phyloP scores from a whole-genome alignment of 2,113 vertebrate species.

The Setophaga coronata region DNA sequence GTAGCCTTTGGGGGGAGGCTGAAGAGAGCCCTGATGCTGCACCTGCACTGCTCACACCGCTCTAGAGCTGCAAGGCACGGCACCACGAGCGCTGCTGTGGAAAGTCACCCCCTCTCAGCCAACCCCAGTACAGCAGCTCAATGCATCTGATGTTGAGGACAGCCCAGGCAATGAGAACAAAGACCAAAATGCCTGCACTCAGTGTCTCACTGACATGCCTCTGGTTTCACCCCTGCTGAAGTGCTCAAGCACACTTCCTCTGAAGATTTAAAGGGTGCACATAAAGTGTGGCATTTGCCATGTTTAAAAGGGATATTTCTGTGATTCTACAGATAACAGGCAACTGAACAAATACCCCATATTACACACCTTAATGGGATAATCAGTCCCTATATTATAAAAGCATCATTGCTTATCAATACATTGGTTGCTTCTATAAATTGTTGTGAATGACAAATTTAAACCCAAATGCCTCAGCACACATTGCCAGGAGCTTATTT shows the following conservation, averaged over 20 bases:
- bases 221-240: neutral
- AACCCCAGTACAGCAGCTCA: neutral
- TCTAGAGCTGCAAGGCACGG: neutral
- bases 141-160: neutral
- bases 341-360: neutral
- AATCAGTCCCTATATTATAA: neutral
- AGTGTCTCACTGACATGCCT: rapidly evolving
- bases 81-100: neutral
- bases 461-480: neutral
- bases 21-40: neutral
- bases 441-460: neutral
- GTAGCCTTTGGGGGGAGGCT: rapidly evolving
- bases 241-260: neutral
- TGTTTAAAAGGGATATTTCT: neutral
- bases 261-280: neutral
- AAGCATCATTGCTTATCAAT: neutral
- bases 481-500: neutral
- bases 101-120: neutral
- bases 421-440: neutral
- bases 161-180: neutral
- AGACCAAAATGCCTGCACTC: neutral
- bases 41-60: neutral
- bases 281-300: neutral
- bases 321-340: neutral
- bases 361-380: neutral